phyloP scores from a whole-genome alignment of 2,797 vertebrate species.

The Melanotaenia nigrans region DNA sequence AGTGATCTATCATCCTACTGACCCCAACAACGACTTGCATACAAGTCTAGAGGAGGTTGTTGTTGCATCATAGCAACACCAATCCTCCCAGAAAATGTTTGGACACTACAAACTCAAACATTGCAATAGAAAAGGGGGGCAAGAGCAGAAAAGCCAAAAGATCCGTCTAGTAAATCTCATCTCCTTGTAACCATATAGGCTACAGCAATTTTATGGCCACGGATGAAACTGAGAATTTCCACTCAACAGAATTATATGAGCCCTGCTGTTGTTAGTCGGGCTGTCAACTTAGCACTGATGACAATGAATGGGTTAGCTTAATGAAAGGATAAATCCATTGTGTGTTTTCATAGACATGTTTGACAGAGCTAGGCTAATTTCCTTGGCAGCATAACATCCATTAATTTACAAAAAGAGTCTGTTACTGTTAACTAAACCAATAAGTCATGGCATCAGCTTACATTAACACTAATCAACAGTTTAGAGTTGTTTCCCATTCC shows the following conservation, averaged over 20 bases:
- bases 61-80: slow-evolving; percentile 60
- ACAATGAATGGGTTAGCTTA: slow-evolving; percentile 66
- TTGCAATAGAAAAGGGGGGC: slow-evolving; percentile 28
- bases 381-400: slow-evolving; percentile 59
- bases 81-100: slow-evolving; percentile 51
- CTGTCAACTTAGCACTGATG: slow-evolving; percentile 61
- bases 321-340: slow-evolving; percentile 70
- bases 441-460: slow-evolving; percentile 53
- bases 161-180: slow-evolving; percentile 63
- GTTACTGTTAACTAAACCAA: slow-evolving; percentile 66
- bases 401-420: slow-evolving; percentile 59
- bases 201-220: slow-evolving; percentile 51
- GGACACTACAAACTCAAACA: slow-evolving; percentile 55
- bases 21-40: slow-evolving; percentile 50
- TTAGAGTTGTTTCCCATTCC: slow-evolving; percentile 58
- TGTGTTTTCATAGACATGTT: slow-evolving; percentile 71
- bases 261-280: slow-evolving; percentile 43
- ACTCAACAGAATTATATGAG: slow-evolving; percentile 70
- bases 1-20: slow-evolving; percentile 56
- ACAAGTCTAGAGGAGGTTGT: slow-evolving; percentile 50
- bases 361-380: slow-evolving; percentile 73
- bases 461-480: slow-evolving; percentile 65
- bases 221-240: slow-evolving; percentile 62
- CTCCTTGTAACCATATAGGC: slow-evolving; percentile 47
- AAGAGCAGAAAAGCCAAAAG: slow-evolving; percentile 49